A percentile compares a stretch with the other conserved stretches of the same genome.
These are phyloP conservation scores for Cynocephalus volans DNA, from an alignment of 2,113 vertebrate genomes.

Conservation along the genomic window DNA sequence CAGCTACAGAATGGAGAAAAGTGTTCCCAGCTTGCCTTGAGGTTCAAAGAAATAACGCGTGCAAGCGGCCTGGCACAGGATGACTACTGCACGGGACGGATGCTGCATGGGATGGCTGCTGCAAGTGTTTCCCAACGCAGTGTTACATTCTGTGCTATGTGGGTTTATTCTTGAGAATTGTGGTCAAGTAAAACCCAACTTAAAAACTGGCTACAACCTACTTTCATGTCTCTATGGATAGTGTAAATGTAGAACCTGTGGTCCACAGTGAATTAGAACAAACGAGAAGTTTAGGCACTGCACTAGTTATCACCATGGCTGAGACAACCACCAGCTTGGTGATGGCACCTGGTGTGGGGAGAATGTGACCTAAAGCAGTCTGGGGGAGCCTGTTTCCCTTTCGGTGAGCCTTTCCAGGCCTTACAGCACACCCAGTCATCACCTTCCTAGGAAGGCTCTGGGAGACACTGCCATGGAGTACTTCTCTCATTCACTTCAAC, in stretches of 20 bases:
- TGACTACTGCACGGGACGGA: too few relatives aligned
- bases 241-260: neutral
- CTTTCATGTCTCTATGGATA: neutral
- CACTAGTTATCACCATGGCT: neutral
- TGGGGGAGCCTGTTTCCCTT: constrained; percentile 79
- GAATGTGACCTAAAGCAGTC: constrained; percentile 29
- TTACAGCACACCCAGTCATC: constrained; percentile 72
- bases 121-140: too few relatives aligned
- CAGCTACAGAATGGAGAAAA: neutral
- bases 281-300: neutral
- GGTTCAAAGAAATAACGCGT: neutral
- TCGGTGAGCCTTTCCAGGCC: constrained; percentile 18
- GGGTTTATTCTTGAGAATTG: neutral
- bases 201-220: neutral
- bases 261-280: neutral
- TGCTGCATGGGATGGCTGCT: too few relatives aligned
- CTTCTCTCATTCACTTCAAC: constrained; percentile 62
- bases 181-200: neutral
- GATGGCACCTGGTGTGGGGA: too few relatives aligned
- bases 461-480: constrained; percentile 80
- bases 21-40: neutral
- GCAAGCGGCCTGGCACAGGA: neutral
- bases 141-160: too few relatives aligned
- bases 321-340: neutral
- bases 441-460: constrained; percentile 81